Percentiles rank a stretch among this genome's conserved stretches.
These are phyloP conservation scores for Amazona vittata DNA, from an alignment of 2,113 vertebrate species.

Conservation along the genomic window DNA sequence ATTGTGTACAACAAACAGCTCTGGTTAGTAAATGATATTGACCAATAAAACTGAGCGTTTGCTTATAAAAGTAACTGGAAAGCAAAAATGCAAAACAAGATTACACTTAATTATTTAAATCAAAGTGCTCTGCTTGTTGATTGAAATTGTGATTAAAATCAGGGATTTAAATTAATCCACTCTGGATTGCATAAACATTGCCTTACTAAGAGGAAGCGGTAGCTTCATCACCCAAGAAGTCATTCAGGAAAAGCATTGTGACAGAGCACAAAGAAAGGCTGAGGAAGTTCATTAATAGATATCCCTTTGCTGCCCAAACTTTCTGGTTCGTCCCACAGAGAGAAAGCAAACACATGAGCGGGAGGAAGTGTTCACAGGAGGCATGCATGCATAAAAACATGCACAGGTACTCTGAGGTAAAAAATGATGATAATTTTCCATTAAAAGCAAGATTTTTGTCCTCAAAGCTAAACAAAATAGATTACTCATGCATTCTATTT, in stretches of 20 bases:
- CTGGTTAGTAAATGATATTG: conserved; percentile 24
- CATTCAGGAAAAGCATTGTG: neutral
- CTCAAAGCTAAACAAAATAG: neutral
- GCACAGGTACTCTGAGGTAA: neutral
- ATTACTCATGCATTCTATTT: neutral
- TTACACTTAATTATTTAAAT: conserved; percentile 59
- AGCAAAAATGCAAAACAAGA: conserved; percentile 57
- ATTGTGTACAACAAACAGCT: neutral
- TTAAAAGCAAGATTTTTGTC: neutral
- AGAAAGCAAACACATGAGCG: neutral
- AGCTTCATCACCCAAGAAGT: neutral
- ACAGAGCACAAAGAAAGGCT: neutral
- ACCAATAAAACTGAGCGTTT: conserved; percentile 39
- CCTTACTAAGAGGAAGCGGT: neutral
- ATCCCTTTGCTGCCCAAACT: neutral
- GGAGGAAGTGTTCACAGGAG: neutral
- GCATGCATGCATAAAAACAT: neutral
- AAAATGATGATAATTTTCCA: neutral
- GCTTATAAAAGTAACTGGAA: conserved; percentile 59
- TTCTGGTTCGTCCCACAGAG: neutral
- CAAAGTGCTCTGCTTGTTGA: conserved; percentile 39
- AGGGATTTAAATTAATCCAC: conserved; percentile 56
- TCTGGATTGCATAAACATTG: conserved; percentile 41
- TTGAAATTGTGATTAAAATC: conserved; percentile 65
- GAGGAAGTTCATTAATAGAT: neutral